Evolutionary conservation across 1,140 invertebrate species (phyloP), one percentile per base, ranked within the genome.

Genomic region (Semibalanus balanoides): DNA sequence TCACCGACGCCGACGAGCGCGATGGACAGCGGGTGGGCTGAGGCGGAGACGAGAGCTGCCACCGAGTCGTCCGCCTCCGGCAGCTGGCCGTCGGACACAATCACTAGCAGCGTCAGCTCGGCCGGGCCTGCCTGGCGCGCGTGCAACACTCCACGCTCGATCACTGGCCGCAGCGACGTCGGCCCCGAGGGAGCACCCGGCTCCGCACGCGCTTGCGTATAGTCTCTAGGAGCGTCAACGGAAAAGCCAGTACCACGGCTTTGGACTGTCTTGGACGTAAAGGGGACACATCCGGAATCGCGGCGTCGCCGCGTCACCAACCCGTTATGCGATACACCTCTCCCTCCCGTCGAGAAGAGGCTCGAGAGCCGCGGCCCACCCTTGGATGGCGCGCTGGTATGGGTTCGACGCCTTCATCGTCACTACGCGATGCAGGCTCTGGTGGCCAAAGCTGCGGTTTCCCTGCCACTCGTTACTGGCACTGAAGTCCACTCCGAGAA

Each of bases 1-100:
- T 88, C 87, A 0, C 87, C 87, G n/a, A 86, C 87, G 7, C 87
- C 87, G 25, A 88, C 86, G 17, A 87, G 84, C 71, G 88, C 85
- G 69, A 88, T 87, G 75, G 86, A 87, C 25, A 88, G 81, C 3
- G 87, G 86, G 76, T 84, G 83, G 30, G 83, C 79, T 19, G 86
- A 87, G 9, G 87, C 87, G 30, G 85, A 81, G 9, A 87, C 85
- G 22, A 88, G 87, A 5, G 87, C 86, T 40, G 85, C 80, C 11
- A 83, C 81, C 22, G 85, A 87, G 85, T 73, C 86, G 84, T 3
- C 70, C 3, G 70, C 28, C 7, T 28, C 70, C 70, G 83, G 84
- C 5, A 87, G 85, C 78, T 87, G 87, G 0, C 86, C 87, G 78
- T 87, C 86, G 28, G 86, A 85, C 64, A 87, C 83, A 31, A 87